A percentile compares a stretch with the other conserved stretches of the same genome.
phyloP scores from a whole-genome alignment of 2,888 invertebrate genomes.

The Drosophila robusta region DNA sequence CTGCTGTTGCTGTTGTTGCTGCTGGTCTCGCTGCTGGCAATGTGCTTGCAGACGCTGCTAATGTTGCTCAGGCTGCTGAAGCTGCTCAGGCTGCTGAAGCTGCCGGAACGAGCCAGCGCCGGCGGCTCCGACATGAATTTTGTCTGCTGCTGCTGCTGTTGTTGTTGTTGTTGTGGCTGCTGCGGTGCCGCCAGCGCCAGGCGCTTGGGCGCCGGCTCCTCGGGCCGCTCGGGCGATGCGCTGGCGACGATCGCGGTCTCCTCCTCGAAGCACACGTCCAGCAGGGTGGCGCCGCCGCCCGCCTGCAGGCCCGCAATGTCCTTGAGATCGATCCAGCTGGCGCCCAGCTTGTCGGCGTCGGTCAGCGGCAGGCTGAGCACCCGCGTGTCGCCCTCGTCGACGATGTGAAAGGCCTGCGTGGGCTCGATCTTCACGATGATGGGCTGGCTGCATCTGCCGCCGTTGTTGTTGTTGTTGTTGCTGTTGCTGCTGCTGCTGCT shows the following conservation, averaged over 20 bases:
- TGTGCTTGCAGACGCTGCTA: slow-evolving; percentile 54
- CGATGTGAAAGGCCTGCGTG: slow-evolving; percentile 83
- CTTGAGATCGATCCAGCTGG: slow-evolving; percentile 84
- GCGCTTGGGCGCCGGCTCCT: slow-evolving; percentile 59
- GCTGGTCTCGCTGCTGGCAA: slow-evolving; percentile 32
- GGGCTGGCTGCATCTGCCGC: slow-evolving; percentile 71
- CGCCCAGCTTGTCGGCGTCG: slow-evolving; percentile 83
- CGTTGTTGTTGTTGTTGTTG: slow-evolving; percentile 19
- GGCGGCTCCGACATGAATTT: slow-evolving; percentile 70
- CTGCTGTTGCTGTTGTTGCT: slow-evolving; percentile 27
- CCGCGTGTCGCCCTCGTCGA: slow-evolving; percentile 83
- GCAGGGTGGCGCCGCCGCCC: slow-evolving; percentile 64
- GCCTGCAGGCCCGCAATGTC: slow-evolving; percentile 83
- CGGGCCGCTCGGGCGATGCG: slow-evolving; percentile 37
- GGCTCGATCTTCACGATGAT: slow-evolving; percentile 84
- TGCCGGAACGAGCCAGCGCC: slow-evolving; percentile 70
- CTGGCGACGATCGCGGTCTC: slow-evolving; percentile 59
- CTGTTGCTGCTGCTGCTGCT: slow-evolving; percentile 24
- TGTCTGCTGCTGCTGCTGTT: slow-evolving; percentile 38
- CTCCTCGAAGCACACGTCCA: slow-evolving; percentile 79
- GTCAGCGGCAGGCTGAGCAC: slow-evolving; percentile 83
- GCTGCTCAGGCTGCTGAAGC: slow-evolving; percentile 62
- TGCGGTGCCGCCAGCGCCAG: slow-evolving; percentile 46
- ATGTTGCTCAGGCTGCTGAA: slow-evolving; percentile 56
- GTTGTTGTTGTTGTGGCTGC: slow-evolving; percentile 40